Percentiles rank a stretch among this genome's conserved stretches.
Conservation (phyloP, 1,140 invertebrate genomes). For the Drosophila elegans region DNA sequence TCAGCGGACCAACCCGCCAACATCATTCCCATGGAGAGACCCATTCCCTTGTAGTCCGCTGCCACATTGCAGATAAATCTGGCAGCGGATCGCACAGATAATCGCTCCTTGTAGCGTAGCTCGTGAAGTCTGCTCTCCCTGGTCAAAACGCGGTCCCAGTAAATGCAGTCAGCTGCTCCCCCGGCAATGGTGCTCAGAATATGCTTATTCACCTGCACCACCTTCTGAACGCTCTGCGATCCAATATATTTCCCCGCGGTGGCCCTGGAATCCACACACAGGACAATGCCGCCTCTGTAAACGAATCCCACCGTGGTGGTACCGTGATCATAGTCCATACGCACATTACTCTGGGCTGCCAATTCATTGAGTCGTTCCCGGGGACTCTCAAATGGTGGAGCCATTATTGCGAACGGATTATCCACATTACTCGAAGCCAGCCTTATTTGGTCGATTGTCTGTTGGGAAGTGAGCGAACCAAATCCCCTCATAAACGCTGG, state of each 20-base stretch:
- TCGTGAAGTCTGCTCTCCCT: conserved; percentile 98
- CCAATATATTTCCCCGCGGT: conserved; percentile 97
- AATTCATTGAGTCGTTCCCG: conserved; percentile 86
- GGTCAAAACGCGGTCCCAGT: conserved; percentile 97
- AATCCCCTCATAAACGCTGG: conserved; percentile 83
- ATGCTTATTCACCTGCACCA: conserved; percentile 97
- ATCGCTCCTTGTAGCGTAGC: conserved; percentile 90
- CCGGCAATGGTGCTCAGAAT: conserved; percentile 86
- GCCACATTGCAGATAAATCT: conserved; percentile 99
- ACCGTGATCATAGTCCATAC: conserved; percentile 97
- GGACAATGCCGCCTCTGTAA: conserved; percentile 93
- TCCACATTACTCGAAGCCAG: conserved; percentile 86
- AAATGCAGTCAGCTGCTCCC: conserved; percentile 97
- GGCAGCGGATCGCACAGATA: conserved; percentile 98
- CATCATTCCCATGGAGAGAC: conserved; percentile 96
- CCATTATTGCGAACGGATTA: conserved; percentile 87
- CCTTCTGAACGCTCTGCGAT: conserved; percentile 96
- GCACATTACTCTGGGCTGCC: conserved; percentile 89
- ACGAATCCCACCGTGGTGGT: conserved; percentile 98
- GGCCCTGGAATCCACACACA: conserved; percentile 98
- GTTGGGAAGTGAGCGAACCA: conserved; percentile 14
- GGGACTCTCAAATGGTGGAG: conserved; percentile 88
- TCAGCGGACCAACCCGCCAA: conserved; percentile 97
- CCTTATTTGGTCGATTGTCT: conserved; percentile 56
- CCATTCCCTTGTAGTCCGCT: conserved; percentile 97